A percentile compares a stretch with the other conserved stretches of the same genome.
Evolutionary conservation across 2,888 invertebrate genomes (phyloP).

Genomic region (Anarsia innoxiella): DNA sequence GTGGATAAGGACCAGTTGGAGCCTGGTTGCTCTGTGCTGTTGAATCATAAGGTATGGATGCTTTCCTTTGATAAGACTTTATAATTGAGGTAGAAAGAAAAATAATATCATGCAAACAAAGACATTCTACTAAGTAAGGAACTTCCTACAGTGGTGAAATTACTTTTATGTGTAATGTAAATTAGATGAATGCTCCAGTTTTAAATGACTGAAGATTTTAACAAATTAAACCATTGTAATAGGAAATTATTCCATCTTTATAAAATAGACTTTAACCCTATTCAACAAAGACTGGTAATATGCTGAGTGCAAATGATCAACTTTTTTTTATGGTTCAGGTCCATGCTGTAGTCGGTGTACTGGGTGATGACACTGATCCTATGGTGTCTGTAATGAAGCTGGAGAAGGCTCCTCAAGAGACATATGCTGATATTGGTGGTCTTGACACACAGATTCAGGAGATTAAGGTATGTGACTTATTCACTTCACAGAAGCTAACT

Average conservation of each 20-base stretch:
- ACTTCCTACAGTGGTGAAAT: too few species aligned
- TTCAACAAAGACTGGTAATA: too few species aligned
- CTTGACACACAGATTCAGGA: conserved; percentile 95
- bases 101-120: too few species aligned
- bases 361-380: conserved; percentile 99
- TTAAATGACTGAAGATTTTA: too few species aligned
- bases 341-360: conserved; percentile 98
- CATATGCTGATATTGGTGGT: conserved; percentile 99
- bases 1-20: conserved; percentile 99
- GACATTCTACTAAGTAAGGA: too few species aligned
- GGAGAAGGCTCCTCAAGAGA: conserved; percentile 99
- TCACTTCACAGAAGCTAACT: too few species aligned
- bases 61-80: background rate
- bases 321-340: conserved; percentile 69
- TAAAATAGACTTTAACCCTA: too few species aligned
- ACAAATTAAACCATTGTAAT: too few species aligned
- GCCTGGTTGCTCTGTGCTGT: conserved; percentile 97
- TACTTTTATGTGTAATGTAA: too few species aligned
- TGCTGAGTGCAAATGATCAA: background rate
- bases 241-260: too few species aligned
- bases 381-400: conserved; percentile 99
- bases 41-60: conserved; percentile 94
- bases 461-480: conserved; percentile 70
- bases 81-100: background rate
- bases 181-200: too few species aligned